A percentile compares a stretch with the other conserved stretches of the same genome.
These are phyloP conservation scores for Macropus fuliginosus DNA, from an alignment of 2,797 vertebrate genomes.

Conservation along the genomic window DNA sequence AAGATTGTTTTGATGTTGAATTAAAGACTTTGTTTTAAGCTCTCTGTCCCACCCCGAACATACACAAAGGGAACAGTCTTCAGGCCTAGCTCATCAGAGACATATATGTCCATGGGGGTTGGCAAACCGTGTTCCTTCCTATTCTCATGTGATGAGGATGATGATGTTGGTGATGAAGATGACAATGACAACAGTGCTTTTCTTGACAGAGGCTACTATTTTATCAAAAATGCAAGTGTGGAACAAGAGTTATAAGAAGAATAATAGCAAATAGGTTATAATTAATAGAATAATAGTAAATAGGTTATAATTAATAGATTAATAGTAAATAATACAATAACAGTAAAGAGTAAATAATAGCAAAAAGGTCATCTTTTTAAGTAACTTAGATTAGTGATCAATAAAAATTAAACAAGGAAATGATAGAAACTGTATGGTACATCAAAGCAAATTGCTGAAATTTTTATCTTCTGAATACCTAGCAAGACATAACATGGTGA, in stretches of 20 bases:
- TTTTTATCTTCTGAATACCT: background rate
- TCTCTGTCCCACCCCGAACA: background rate
- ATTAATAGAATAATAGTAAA: no score
- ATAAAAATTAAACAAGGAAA: background rate
- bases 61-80: background rate
- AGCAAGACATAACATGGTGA: background rate
- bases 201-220: background rate
- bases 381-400: background rate
- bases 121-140: background rate
- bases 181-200: background rate
- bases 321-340: no score
- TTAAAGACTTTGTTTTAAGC: background rate
- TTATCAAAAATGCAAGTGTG: background rate
- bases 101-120: background rate
- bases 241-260: background rate
- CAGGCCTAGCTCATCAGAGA: background rate
- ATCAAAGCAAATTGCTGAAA: background rate
- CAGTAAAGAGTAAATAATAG: background rate
- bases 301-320: no score
- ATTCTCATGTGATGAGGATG: background rate
- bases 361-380: background rate
- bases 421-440: background rate
- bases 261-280: background rate
- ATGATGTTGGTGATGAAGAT: background rate
- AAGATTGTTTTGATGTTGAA: background rate